Percentiles rank a stretch among this genome's conserved stretches.
Conservation (phyloP, 2,888 invertebrate genomes). For the Ctena decussata region DNA sequence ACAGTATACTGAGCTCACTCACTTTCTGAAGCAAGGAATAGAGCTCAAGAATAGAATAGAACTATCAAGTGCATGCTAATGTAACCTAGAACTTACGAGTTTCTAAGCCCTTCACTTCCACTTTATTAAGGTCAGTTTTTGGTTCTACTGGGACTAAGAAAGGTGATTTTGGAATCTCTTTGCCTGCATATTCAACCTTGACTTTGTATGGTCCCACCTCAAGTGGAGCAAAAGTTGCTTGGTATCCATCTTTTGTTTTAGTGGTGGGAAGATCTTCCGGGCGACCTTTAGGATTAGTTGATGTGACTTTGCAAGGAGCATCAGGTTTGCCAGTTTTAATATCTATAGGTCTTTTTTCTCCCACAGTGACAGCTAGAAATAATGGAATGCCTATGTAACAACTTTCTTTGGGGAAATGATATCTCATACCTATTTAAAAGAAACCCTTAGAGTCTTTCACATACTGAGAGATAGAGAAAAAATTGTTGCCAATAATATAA, state of each 20-base stretch:
- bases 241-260: constrained; percentile 91
- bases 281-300: constrained; percentile 88
- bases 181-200: constrained; percentile 86
- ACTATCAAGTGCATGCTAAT: too few relatives aligned
- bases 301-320: constrained; percentile 72
- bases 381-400: too few relatives aligned
- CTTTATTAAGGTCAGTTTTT: constrained; percentile 82
- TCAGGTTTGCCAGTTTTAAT: constrained; percentile 63
- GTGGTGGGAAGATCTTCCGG: constrained; percentile 91
- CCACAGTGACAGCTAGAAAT: constrained; percentile 60
- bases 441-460: too few relatives aligned
- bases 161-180: constrained; percentile 86
- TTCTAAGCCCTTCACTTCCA: constrained; percentile 92
- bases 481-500: too few relatives aligned
- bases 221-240: constrained; percentile 86
- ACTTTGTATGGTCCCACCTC: constrained; percentile 86
- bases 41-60: too few relatives aligned
- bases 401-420: too few relatives aligned
- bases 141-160: constrained; percentile 86
- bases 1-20: too few relatives aligned
- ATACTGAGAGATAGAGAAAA: too few relatives aligned
- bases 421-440: too few relatives aligned
- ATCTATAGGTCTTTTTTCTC: constrained; percentile 64
- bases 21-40: too few relatives aligned
- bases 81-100: constrained; percentile 92